Conservation (phyloP, 2,113 vertebrate genomes). For the Pogona vitticeps region DNA sequence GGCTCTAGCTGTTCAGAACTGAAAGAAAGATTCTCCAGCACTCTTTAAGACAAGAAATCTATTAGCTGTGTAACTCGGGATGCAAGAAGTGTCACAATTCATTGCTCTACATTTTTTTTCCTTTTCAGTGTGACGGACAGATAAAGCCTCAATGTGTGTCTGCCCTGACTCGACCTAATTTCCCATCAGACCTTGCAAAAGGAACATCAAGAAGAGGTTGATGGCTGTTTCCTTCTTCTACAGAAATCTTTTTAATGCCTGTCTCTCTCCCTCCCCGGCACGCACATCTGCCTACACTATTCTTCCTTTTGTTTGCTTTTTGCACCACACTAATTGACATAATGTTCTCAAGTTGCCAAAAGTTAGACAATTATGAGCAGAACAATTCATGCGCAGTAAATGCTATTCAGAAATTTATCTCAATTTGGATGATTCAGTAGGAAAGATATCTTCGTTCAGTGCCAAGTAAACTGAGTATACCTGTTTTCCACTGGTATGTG, state of each 20-base stretch:
- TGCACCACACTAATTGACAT: not conserved
- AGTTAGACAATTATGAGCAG: not conserved
- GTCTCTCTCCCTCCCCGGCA: not conserved
- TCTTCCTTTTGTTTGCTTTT: not conserved
- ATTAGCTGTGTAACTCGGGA: not conserved
- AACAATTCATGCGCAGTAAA: not conserved
- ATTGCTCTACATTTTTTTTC: no score
- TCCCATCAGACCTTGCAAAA: not conserved
- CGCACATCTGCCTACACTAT: not conserved
- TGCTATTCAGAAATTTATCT: not conserved
- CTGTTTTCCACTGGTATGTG: not conserved
- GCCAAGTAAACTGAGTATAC: not conserved
- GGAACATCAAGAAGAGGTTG: not conserved
- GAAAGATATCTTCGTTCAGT: not conserved
- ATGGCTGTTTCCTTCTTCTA: not conserved
- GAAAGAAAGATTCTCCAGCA: no score
- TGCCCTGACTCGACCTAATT: not conserved
- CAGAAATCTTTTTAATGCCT: not conserved
- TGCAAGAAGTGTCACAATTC: not conserved
- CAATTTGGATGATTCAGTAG: not conserved
- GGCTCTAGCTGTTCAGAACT: no score
- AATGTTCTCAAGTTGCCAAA: not conserved
- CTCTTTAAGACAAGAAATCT: not conserved
- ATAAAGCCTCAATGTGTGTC: no score
- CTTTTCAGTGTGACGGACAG: no score